Evolutionary conservation across 2,113 vertebrate species (phyloP).

Genomic region (Pterocles gutturalis): DNA sequence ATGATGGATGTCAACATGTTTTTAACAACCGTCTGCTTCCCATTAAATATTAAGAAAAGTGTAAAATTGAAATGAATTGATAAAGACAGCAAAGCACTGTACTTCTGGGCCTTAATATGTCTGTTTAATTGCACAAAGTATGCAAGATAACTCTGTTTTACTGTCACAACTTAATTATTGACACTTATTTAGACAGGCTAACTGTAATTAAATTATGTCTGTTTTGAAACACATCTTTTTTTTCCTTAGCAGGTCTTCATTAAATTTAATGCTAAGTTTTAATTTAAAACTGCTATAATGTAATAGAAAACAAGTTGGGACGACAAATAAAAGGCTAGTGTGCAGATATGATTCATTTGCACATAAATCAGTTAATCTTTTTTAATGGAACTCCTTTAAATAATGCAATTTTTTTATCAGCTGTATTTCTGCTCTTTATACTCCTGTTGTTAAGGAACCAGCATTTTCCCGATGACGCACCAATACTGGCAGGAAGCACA

Average conservation of each 20-base stretch:
- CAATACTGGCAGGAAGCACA: slow-evolving; percentile 70
- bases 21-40: slow-evolving; percentile 34
- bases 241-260: neutral
- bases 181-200: slow-evolving; percentile 22
- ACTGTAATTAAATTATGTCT: slow-evolving; percentile 12
- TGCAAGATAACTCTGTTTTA: neutral
- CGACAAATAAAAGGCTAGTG: neutral
- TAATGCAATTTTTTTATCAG: slow-evolving; percentile 5
- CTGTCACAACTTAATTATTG: slow-evolving; percentile 20
- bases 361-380: slow-evolving; percentile 41
- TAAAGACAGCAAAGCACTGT: neutral
- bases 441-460: slow-evolving; percentile 68
- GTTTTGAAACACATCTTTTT: neutral
- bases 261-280: slow-evolving; percentile 20
- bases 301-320: slow-evolving; percentile 32
- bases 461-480: slow-evolving; percentile 74
- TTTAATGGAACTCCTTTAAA: slow-evolving; percentile 38
- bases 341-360: slow-evolving; percentile 43
- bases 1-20: slow-evolving; percentile 11
- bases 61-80: slow-evolving; percentile 8
- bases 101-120: neutral
- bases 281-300: slow-evolving; percentile 52
- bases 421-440: slow-evolving; percentile 51
- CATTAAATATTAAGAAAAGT: slow-evolving; percentile 39
- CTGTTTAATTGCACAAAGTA: neutral